Conservation (phyloP, 1,140 invertebrate species). For the Apis florea region DNA sequence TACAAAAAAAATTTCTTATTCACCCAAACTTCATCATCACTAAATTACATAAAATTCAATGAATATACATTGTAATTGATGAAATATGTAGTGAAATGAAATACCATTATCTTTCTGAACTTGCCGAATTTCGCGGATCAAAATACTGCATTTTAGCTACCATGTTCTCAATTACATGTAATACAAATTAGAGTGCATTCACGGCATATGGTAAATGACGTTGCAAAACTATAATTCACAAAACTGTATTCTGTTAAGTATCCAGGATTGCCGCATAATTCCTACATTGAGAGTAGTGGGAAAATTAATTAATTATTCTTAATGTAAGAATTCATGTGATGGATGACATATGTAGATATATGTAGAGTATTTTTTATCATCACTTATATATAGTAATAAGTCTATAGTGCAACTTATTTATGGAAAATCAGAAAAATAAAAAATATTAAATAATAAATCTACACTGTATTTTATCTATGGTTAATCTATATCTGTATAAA, state of each 20-base stretch:
- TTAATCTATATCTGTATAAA: no score
- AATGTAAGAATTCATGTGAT: no score
- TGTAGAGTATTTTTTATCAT: no score
- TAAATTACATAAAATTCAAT: constrained; percentile 34
- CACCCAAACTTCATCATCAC: constrained; percentile 81
- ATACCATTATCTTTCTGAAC: constrained; percentile 87
- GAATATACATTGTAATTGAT: background rate
- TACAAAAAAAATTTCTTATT: constrained; percentile 82
- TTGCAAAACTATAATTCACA: background rate
- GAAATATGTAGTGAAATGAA: background rate
- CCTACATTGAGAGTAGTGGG: no score
- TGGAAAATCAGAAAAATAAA: no score
- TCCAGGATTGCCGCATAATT: no score
- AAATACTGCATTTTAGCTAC: constrained; percentile 85
- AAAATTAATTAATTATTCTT: no score
- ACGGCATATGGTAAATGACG: background rate
- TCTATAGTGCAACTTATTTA: no score
- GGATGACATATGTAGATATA: no score
- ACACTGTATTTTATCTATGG: no score
- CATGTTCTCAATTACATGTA: constrained; percentile 75
- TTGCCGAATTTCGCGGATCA: constrained; percentile 90
- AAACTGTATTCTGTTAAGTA: background rate
- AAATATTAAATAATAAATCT: no score
- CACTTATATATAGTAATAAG: background rate
- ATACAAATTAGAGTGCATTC: background rate